These are phyloP conservation scores for Ostrea edulis DNA, from an alignment of 1,140 invertebrate species.

Conservation along the genomic window DNA sequence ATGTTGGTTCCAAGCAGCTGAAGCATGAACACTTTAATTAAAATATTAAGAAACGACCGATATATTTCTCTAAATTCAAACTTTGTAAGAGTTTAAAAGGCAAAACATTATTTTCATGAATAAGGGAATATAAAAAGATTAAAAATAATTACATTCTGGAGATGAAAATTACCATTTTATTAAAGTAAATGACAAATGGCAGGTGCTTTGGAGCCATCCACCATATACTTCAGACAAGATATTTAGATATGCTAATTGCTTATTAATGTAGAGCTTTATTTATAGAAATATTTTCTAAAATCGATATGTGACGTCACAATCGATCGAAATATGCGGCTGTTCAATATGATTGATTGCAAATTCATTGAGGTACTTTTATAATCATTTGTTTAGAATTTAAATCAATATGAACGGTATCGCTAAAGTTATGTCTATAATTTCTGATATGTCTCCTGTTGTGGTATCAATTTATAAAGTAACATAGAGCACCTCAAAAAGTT, in stretches of 20 bases:
- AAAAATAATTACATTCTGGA: neutral
- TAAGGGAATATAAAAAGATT: neutral
- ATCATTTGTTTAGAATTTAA: too few relatives aligned
- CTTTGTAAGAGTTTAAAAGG: neutral
- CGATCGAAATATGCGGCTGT: neutral
- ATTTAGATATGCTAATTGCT: neutral
- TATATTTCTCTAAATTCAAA: neutral
- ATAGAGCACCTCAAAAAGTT: too few relatives aligned
- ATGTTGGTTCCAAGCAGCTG: neutral
- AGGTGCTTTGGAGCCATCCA: neutral
- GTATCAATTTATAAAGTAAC: too few relatives aligned
- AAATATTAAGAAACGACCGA: neutral
- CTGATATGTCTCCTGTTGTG: too few relatives aligned
- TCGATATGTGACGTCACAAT: neutral
- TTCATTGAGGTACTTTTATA: neutral
- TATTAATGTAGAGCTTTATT: neutral
- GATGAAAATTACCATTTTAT: neutral
- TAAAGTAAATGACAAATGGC: neutral
- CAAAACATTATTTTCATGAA: neutral
- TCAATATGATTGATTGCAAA: neutral
- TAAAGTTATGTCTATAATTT: too few relatives aligned
- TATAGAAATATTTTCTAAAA: neutral
- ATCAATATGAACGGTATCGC: too few relatives aligned
- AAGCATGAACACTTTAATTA: neutral
- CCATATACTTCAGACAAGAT: neutral